Conservation (phyloP, 2,113 vertebrate species). For the Centropus unirufus region DNA sequence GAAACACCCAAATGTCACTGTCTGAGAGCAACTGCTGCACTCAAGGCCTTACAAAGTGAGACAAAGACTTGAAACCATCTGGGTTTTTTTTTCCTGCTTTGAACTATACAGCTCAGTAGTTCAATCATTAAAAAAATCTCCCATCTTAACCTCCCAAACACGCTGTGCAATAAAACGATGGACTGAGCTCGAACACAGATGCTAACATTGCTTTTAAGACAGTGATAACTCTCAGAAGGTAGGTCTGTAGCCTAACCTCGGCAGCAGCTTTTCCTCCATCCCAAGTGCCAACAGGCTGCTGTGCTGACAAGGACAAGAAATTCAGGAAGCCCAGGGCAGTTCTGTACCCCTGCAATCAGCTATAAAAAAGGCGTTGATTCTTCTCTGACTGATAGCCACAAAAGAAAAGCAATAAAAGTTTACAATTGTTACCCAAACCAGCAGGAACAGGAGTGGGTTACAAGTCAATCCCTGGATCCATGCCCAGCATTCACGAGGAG, state of each 20-base stretch:
- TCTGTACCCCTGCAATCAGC: not conserved
- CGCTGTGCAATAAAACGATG: not conserved
- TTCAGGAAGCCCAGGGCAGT: not conserved
- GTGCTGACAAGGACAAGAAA: not conserved
- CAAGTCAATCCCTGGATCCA: not conserved
- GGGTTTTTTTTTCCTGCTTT: not conserved
- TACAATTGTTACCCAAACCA: not conserved
- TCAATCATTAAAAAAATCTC: constrained; percentile 3
- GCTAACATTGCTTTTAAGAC: not conserved
- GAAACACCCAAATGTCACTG: not conserved
- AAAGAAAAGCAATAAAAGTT: constrained; percentile 36
- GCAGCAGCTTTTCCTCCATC: not conserved
- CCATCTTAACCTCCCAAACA: not conserved
- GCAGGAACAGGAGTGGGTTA: constrained; percentile 28
- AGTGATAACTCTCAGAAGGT: not conserved
- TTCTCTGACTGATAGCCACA: not conserved
- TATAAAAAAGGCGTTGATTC: constrained; percentile 25
- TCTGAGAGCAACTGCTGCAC: not conserved
- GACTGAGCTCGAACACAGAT: not conserved
- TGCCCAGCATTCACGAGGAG: constrained; percentile 35
- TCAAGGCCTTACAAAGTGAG: not conserved
- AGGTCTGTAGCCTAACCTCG: not conserved
- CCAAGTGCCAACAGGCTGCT: not conserved
- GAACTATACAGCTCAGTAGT: not conserved
- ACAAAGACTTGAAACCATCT: not conserved